These are phyloP conservation scores for Rhagologus leucostigma DNA, from an alignment of 2,113 vertebrate species.

Conservation along the genomic window DNA sequence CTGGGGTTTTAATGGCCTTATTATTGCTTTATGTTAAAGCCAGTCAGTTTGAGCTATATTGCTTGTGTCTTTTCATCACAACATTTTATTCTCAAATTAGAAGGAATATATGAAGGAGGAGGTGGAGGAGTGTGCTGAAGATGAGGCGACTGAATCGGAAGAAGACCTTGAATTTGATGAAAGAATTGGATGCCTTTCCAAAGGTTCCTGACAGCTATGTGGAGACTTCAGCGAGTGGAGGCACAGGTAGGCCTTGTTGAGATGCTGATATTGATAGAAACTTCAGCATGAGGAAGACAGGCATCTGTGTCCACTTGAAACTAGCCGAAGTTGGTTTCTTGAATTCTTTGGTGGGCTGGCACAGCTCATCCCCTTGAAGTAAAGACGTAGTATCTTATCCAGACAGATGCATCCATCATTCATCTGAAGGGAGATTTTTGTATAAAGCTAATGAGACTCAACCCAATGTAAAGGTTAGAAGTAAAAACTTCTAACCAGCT, in stretches of 20 bases:
- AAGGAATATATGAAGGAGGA: conserved; percentile 75
- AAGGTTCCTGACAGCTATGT: conserved; percentile 97
- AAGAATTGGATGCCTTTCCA: conserved; percentile 95
- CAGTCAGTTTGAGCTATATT: neutral
- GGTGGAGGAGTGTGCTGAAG: conserved; percentile 63
- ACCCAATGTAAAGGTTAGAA: neutral
- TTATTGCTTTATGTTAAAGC: neutral
- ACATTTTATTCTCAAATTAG: conserved; percentile 15
- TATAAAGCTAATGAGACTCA: neutral
- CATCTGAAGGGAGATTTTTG: neutral
- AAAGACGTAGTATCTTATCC: neutral
- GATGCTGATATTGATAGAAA: neutral
- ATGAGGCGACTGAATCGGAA: conserved; percentile 94
- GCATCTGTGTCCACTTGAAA: neutral
- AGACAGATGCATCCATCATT: neutral
- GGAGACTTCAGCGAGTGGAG: conserved; percentile 89
- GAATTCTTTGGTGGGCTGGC: neutral
- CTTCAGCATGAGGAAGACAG: neutral
- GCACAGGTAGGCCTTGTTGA: conserved; percentile 80
- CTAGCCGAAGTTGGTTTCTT: neutral
- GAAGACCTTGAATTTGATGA: conserved; percentile 93
- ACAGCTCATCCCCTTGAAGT: neutral
- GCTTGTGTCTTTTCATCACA: neutral
- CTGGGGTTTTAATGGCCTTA: neutral
- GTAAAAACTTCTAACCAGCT: neutral